Base-by-base conservation (phyloP, 1,140 invertebrate genomes). In the Oedothorax gibbosus region DNA sequence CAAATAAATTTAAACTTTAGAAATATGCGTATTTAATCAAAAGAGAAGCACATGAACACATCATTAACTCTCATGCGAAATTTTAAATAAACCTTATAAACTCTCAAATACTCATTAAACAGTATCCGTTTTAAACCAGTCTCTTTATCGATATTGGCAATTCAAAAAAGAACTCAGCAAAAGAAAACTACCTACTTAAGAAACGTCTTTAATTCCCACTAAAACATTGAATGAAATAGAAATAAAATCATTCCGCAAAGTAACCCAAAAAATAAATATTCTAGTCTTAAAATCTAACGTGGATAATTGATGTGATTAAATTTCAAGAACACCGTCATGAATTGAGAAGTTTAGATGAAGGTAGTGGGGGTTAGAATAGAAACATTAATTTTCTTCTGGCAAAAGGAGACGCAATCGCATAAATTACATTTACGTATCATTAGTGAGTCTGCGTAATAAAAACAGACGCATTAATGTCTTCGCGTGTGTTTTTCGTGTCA, bases 241-340 rank as follows among this genome's bases (percentile, higher is more conserved):
- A 50, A 50, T 66, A 65, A 51, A 71, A 64, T 65, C 51, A 56
- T 68, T 79, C 35, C 56, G 51, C 49, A 77, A 77, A 77, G 75
- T 15, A 35, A 68, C 15, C 49, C 12, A 21, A 57, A 20, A 77
- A 77, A 79, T 68, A 79, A 79, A 79, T 79, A 79, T 56, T 53
- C 50, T 68, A 53, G 56, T 49, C 50, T 79, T 79, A 54, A 79
- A 79, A 79, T 79, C 77, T 68, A 15, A 62, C 66, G 35, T 35
- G 51, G 77, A 68, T 79, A 79, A 79, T 79, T 79, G 68, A 79
- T 79, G 49, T 79, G 77, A 79, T 79, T 79, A 68, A 79, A 79
- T 53, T 79, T 79, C 56, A 79, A 53, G 50, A 66, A 50, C 64
- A 20, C 49, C 56, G 18, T 77, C 77, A 53, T 68, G 62, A 77